Evolutionary conservation across 92 coral and sea anemone genomes (phyloP).

Genomic region (Parazoanthus darwini): DNA sequence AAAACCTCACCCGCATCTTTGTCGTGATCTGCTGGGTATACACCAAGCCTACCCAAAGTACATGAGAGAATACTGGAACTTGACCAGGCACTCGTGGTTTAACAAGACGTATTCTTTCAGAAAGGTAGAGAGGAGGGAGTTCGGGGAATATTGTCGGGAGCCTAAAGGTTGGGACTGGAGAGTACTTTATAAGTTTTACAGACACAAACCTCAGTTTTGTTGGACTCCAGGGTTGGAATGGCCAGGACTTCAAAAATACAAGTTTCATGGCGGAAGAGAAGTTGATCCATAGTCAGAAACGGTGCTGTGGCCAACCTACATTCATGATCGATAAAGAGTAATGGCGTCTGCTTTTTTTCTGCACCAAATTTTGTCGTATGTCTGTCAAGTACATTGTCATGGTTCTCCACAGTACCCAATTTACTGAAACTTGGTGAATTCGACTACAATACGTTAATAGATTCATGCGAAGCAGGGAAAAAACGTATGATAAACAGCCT

Average conservation of each 20-base stretch:
- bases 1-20: slow-evolving; percentile 24
- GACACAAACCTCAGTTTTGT: slow-evolving; percentile 50
- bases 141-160: slow-evolving; percentile 25
- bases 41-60: slow-evolving; percentile 59
- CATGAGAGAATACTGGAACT: slow-evolving; percentile 52
- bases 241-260: slow-evolving; percentile 33
- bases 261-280: slow-evolving; percentile 24
- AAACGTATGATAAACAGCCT: no score
- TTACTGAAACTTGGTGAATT: no score
- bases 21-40: slow-evolving; percentile 49
- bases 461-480: no score
- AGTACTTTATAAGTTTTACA: slow-evolving; percentile 38
- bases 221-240: slow-evolving; percentile 51
- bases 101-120: slow-evolving; percentile 9
- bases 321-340: no score
- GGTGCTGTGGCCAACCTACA: no score
- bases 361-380: no score
- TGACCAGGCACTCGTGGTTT: slow-evolving; percentile 49
- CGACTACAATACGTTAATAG: no score
- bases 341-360: no score
- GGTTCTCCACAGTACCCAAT: no score
- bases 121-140: slow-evolving; percentile 40
- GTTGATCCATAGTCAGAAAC: background rate
- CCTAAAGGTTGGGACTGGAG: slow-evolving; percentile 57
- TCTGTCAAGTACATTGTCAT: no score